A percentile compares a stretch with the other conserved stretches of the same genome.
Conservation (phyloP, 1,140 invertebrate species). For the Drosophila yakuba region DNA sequence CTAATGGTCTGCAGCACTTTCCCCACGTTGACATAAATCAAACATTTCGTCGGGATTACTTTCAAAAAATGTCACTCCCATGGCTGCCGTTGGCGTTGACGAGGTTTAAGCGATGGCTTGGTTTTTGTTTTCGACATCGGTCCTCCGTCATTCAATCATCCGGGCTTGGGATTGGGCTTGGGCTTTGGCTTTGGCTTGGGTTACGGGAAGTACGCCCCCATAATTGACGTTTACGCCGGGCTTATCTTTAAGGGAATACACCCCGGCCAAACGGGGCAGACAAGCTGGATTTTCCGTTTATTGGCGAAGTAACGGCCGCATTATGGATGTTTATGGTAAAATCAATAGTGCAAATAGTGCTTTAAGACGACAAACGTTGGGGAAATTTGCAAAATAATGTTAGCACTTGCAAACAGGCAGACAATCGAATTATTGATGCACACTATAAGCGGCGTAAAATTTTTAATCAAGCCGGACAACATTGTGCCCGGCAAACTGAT, state of each 20-base stretch:
- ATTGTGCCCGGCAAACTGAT: slow-evolving; percentile 14
- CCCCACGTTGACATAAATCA: slow-evolving; percentile 73
- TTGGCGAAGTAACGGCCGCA: slow-evolving; percentile 51
- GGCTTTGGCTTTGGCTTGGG: not conserved
- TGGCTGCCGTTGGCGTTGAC: slow-evolving; percentile 52
- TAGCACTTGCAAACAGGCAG: slow-evolving; percentile 1
- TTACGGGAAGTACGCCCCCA: slow-evolving; percentile 33
- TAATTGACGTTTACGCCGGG: slow-evolving; percentile 68
- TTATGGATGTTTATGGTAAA: slow-evolving; percentile 30
- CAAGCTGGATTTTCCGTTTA: slow-evolving; percentile 54
- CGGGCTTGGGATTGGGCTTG: slow-evolving; percentile 13
- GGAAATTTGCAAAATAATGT: slow-evolving; percentile 16
- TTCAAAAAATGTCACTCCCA: slow-evolving; percentile 56
- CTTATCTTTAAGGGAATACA: slow-evolving; percentile 58
- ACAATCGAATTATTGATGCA: slow-evolving; percentile 33
- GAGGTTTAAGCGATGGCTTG: slow-evolving; percentile 52
- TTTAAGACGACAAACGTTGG: not conserved
- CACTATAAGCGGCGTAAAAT: slow-evolving; percentile 26
- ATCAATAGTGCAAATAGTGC: slow-evolving; percentile 27
- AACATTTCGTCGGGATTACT: slow-evolving; percentile 71
- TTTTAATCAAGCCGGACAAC: slow-evolving; percentile 43
- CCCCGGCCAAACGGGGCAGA: slow-evolving; percentile 9
- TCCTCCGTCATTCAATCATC: slow-evolving; percentile 67
- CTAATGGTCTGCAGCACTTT: slow-evolving; percentile 21
- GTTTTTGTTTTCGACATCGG: slow-evolving; percentile 55